A percentile compares a stretch with the other conserved stretches of the same genome.
Evolutionary conservation across 1,140 invertebrate genomes (phyloP).

Genomic region (Euwallacea similis): DNA sequence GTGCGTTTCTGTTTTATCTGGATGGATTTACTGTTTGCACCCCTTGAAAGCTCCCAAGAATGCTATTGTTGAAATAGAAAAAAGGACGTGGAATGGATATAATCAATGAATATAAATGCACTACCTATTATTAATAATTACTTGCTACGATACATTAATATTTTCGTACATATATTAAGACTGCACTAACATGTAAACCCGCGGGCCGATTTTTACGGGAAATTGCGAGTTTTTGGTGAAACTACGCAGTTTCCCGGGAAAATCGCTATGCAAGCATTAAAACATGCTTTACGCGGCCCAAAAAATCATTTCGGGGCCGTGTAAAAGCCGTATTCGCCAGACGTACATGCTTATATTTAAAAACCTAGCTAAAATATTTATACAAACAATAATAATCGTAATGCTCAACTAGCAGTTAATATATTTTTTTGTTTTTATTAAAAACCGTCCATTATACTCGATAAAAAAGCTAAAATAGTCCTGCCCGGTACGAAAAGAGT

Average conservation of each 20-base stretch:
- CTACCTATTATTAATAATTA: conserved; percentile 45
- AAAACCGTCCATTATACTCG: conserved; percentile 49
- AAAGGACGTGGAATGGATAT: conserved; percentile 52
- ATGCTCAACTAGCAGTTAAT: conserved; percentile 50
- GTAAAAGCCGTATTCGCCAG: conserved; percentile 15
- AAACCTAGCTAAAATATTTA: conserved; percentile 54
- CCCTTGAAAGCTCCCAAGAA: conserved; percentile 4
- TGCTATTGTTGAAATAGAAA: conserved; percentile 19
- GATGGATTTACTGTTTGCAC: not conserved
- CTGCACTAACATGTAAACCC: conserved; percentile 52
- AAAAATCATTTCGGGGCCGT: not conserved
- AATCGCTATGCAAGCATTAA: conserved; percentile 20
- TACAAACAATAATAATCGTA: conserved; percentile 50
- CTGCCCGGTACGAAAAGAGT: conserved; percentile 19
- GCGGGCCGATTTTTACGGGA: conserved; percentile 19
- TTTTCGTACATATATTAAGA: conserved; percentile 49
- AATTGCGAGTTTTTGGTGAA: conserved; percentile 8
- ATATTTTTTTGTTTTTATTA: conserved; percentile 45
- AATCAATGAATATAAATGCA: conserved; percentile 51
- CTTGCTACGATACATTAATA: conserved; percentile 39
- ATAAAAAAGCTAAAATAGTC: conserved; percentile 48
- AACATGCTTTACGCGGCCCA: conserved; percentile 5
- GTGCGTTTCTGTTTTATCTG: not conserved
- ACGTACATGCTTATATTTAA: conserved; percentile 52
- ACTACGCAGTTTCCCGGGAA: conserved; percentile 15